Evolutionary conservation across 2,888 invertebrate genomes (phyloP), one percentile per base, ranked within the genome.

Genomic region (Rapana venosa): DNA sequence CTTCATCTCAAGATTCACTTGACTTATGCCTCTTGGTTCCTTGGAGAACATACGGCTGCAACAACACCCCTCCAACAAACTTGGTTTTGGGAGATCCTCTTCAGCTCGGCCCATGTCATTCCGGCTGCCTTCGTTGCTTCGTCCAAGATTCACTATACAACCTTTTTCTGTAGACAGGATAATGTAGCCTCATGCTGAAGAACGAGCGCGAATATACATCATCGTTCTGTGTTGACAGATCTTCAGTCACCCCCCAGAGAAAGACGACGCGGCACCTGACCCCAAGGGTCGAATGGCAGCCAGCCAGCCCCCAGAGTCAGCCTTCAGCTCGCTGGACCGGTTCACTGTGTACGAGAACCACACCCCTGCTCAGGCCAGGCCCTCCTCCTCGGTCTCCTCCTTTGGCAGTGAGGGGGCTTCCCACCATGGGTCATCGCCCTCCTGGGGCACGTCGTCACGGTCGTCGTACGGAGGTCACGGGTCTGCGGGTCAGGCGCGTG

Each of bases 241-340:
- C 87, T 95, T 96, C 90, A 94, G 94, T 86, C 93, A 92, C 36
- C 92, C 93, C 11, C 95, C 95, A 32, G 95, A 95, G 85, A 95
- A 94, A 85, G 93, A 93, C 26, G 95, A 95, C 87, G 92, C 77
- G 74, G 90, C 61, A 87, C 47, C 47, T 47, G 93, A 92, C 35
- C 87, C 86, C 56, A 91, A 81, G 74, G 90, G 81, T 77, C 88
- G 81, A 35, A 35, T 77, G 70, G 74, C 36, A 15, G 47, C 74
- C 84, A 89, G 58, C 30, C 89, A 89, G 35, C 84, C 66, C 22
- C 26, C 83, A 11, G 89, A 89, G 47, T 35, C 88, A 32, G 22
- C 81, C 32, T 91, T 88, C 79, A 90, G 90, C 30, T 88, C 84
- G 8, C 89, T 90, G 1, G 90, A 90, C 8, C 90, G 92, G 22